Evolutionary conservation across 2,113 vertebrate genomes (phyloP).

Genomic region (Petrocephalus microphthalmus): DNA sequence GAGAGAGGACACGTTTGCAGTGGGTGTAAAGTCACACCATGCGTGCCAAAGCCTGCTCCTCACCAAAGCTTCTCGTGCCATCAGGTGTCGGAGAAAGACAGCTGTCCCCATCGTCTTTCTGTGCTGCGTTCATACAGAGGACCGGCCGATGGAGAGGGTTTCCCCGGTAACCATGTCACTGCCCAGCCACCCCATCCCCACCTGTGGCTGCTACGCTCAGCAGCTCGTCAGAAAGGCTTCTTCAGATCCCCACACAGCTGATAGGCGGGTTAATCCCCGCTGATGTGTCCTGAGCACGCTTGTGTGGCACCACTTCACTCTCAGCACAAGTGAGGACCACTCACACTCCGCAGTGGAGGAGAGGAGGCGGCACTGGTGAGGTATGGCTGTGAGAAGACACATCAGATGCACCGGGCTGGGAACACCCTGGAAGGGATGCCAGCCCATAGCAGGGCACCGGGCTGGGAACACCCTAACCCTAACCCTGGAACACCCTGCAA

Average conservation of each 20-base stretch:
- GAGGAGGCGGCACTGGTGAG: too few species aligned
- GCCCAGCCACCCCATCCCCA: background rate
- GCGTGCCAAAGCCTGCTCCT: background rate
- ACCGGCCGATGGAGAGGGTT: background rate
- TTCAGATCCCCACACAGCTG: background rate
- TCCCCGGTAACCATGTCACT: background rate
- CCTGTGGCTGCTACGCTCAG: background rate
- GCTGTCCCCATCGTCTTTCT: background rate
- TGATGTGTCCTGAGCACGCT: background rate
- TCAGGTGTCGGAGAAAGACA: background rate
- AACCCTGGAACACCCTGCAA: background rate
- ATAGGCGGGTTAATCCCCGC: background rate
- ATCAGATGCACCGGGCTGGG: too few species aligned
- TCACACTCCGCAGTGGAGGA: background rate
- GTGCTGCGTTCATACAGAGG: background rate
- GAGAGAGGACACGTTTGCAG: background rate
- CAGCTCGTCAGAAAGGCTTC: background rate
- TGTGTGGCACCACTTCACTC: background rate
- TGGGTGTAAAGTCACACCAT: background rate
- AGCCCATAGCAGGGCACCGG: too few species aligned
- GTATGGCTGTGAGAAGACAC: too few species aligned
- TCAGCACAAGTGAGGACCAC: background rate
- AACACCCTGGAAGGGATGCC: too few species aligned
- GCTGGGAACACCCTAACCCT: too few species aligned
- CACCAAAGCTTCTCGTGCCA: background rate